Percentiles rank a stretch among this genome's conserved stretches.
Conservation (phyloP, 2,888 invertebrate genomes). For the Orchesellides sinensis region DNA sequence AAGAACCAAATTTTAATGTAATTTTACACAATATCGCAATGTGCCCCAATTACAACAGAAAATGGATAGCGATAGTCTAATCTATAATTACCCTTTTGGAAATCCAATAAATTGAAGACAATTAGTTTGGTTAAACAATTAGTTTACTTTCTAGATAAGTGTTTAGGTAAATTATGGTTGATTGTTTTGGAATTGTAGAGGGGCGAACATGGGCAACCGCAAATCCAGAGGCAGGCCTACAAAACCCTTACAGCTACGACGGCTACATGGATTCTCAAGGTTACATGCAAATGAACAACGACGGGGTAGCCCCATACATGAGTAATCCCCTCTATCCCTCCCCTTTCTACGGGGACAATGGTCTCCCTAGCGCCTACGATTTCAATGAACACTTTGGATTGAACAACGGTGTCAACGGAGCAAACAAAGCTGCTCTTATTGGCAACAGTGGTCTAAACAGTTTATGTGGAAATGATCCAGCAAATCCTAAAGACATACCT, state of each 20-base stretch:
- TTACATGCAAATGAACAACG: slow-evolving; percentile 33
- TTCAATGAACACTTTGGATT: slow-evolving; percentile 49
- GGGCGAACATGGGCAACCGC: slow-evolving; percentile 49
- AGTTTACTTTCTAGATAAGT: too few relatives aligned
- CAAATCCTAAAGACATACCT: slow-evolving; percentile 36
- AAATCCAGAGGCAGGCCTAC: slow-evolving; percentile 29
- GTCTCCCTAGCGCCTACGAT: slow-evolving; percentile 40
- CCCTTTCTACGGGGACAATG: slow-evolving; percentile 24
- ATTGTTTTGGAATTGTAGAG: slow-evolving; percentile 17
- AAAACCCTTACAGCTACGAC: slow-evolving; percentile 50
- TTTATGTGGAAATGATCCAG: not conserved
- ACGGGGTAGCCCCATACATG: slow-evolving; percentile 41
- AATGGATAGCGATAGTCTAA: too few relatives aligned
- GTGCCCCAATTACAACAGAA: too few relatives aligned
- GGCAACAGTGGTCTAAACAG: not conserved
- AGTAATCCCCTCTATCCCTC: slow-evolving; percentile 25
- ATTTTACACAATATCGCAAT: too few relatives aligned
- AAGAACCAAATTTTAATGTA: too few relatives aligned
- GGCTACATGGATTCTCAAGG: slow-evolving; percentile 48
- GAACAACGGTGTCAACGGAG: slow-evolving; percentile 28
- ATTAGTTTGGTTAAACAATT: too few relatives aligned
- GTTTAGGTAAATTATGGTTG: too few relatives aligned
- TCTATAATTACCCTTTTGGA: too few relatives aligned
- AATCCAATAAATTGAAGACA: too few relatives aligned
- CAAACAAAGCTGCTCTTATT: not conserved